Percentiles rank a stretch among this genome's conserved stretches.
These are phyloP conservation scores for Drosophila sproati DNA, from an alignment of 1,140 invertebrate genomes.

Conservation along the genomic window DNA sequence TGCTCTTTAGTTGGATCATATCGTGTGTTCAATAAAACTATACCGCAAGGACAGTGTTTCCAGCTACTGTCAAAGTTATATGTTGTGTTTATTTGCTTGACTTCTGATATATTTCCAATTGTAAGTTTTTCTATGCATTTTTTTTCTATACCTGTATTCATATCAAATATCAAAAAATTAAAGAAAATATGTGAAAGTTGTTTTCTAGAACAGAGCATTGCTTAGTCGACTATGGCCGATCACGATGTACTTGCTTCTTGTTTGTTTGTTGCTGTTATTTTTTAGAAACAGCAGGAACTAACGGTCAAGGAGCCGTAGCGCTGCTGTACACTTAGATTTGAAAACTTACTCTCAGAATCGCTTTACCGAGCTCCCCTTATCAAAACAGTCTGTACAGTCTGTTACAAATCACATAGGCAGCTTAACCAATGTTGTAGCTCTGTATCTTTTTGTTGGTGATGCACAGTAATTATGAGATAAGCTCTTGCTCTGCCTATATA, in stretches of 20 bases:
- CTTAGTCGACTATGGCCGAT: background rate
- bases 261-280: slow-evolving; percentile 9
- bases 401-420: slow-evolving; percentile 3
- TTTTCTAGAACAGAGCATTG: background rate
- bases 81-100: no score
- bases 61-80: no score
- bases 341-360: background rate
- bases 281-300: slow-evolving; percentile 1
- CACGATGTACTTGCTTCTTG: background rate
- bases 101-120: no score
- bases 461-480: slow-evolving; percentile 17
- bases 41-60: no score
- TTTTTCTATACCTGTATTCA: no score
- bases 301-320: slow-evolving; percentile 1
- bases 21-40: no score
- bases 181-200: no score
- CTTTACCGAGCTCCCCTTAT: background rate
- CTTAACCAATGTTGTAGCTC: background rate
- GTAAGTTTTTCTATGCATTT: no score
- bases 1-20: no score
- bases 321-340: slow-evolving; percentile 8
- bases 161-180: no score
- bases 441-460: slow-evolving; percentile 15
- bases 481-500: slow-evolving; percentile 1
- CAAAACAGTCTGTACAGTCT: slow-evolving; percentile 3